Percentiles rank a stretch among this genome's conserved stretches.
phyloP scores from a whole-genome alignment of 2,113 vertebrate genomes.

The Camelus dromedarius region DNA sequence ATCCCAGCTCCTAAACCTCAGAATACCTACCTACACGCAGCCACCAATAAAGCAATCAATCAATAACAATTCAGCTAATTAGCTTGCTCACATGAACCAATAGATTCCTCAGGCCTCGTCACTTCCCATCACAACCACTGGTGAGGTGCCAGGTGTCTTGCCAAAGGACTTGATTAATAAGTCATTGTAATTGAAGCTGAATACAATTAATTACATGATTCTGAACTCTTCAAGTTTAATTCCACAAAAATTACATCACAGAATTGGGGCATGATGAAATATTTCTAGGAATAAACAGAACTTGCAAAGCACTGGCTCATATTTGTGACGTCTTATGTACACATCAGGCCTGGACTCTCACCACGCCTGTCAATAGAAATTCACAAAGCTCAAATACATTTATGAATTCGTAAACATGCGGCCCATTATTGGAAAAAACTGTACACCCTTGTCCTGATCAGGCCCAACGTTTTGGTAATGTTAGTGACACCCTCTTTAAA shows the following conservation, averaged over 20 bases:
- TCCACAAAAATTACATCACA: conserved; percentile 69
- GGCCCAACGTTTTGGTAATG: not conserved
- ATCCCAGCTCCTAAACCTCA: conserved; percentile 6
- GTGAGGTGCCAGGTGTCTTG: conserved; percentile 36
- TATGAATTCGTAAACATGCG: not conserved
- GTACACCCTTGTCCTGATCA: not conserved
- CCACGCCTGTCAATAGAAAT: not conserved
- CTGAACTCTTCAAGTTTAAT: conserved; percentile 75
- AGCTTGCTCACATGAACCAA: not conserved
- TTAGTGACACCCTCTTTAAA: not conserved
- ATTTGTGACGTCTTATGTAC: not conserved
- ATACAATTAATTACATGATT: conserved; percentile 66
- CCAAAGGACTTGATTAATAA: conserved; percentile 70
- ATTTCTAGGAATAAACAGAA: not conserved
- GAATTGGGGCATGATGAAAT: conserved; percentile 37
- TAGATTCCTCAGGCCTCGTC: not conserved
- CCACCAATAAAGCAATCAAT: conserved; percentile 31
- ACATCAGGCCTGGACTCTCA: not conserved
- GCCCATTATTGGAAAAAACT: not conserved
- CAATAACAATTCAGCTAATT: conserved; percentile 57
- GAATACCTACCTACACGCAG: not conserved
- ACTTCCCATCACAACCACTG: not conserved
- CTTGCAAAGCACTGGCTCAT: not conserved
- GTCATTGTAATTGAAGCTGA: conserved; percentile 57
- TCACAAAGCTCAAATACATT: not conserved